Evolutionary conservation across 2,113 vertebrate genomes (phyloP).

Genomic region (Sigmodon hispidus): DNA sequence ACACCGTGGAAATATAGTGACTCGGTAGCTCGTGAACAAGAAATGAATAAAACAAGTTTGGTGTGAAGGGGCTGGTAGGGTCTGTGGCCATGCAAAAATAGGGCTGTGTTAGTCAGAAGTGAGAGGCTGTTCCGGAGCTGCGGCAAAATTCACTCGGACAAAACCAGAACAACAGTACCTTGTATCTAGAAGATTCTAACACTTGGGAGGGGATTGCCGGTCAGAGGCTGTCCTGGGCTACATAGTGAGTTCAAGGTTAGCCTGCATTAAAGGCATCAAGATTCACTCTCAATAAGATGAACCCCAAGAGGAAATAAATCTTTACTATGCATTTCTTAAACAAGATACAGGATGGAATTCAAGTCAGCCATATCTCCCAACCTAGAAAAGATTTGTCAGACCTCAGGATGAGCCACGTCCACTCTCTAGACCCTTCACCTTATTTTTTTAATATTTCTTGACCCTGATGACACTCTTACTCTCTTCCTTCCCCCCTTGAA

Average conservation of each 20-base stretch:
- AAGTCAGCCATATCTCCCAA: conserved; percentile 23
- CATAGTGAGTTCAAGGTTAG: neutral
- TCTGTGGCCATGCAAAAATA: neutral
- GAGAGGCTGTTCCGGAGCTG: neutral
- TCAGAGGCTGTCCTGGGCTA: neutral
- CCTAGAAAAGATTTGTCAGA: neutral
- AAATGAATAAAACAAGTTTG: neutral
- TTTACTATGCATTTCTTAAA: neutral
- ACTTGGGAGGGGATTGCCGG: neutral
- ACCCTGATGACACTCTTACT: neutral
- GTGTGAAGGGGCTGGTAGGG: neutral
- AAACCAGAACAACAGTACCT: neutral
- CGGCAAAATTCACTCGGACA: neutral
- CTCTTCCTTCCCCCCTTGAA: neutral
- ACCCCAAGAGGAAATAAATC: neutral
- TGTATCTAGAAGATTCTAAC: neutral
- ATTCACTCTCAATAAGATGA: neutral
- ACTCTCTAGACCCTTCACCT: neutral
- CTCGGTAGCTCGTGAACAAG: neutral
- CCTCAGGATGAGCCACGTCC: neutral
- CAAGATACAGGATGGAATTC: neutral
- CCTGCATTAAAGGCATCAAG: neutral
- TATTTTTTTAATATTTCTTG: neutral
- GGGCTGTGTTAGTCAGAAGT: neutral
- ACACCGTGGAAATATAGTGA: neutral